Evolutionary conservation across 2,797 vertebrate species (phyloP).

Genomic region (Fundulus diaphanus): DNA sequence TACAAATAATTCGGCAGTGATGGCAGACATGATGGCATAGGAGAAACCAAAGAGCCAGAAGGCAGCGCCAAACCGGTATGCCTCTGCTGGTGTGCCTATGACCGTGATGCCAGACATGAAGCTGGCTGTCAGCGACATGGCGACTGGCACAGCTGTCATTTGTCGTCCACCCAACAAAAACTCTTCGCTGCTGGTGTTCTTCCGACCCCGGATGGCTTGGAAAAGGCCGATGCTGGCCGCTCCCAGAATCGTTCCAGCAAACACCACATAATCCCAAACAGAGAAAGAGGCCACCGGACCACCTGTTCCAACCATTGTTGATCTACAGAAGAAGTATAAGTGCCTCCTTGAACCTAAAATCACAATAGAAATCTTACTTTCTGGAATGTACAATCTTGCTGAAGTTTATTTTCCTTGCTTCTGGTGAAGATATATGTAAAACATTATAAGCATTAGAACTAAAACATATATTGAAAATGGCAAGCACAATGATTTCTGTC

Average conservation of each 20-base stretch:
- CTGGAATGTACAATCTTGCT: conserved; percentile 2
- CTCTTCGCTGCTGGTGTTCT: conserved; percentile 73
- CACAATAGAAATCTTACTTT: not conserved
- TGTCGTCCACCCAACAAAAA: conserved; percentile 83
- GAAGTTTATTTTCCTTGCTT: conserved; percentile 20
- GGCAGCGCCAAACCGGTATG: conserved; percentile 76
- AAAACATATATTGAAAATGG: not conserved
- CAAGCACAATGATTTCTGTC: not conserved
- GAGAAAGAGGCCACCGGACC: conserved; percentile 78
- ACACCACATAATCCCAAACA: conserved; percentile 88
- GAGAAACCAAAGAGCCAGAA: conserved; percentile 82
- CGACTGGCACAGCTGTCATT: conserved; percentile 84
- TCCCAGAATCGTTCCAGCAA: conserved; percentile 73
- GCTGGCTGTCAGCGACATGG: conserved; percentile 86
- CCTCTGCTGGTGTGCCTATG: conserved; percentile 85
- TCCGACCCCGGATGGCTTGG: conserved; percentile 79
- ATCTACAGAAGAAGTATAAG: conserved; percentile 6
- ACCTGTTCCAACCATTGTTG: conserved; percentile 75
- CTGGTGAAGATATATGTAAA: not conserved
- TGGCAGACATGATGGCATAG: conserved; percentile 80
- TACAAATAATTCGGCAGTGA: conserved; percentile 85
- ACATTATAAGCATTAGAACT: not conserved
- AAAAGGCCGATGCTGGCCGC: conserved; percentile 81
- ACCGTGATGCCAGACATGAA: conserved; percentile 89
- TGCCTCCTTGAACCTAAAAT: conserved; percentile 6